Evolutionary conservation across 2,888 invertebrate genomes (phyloP).

Genomic region (Phyto melanocephala): DNA sequence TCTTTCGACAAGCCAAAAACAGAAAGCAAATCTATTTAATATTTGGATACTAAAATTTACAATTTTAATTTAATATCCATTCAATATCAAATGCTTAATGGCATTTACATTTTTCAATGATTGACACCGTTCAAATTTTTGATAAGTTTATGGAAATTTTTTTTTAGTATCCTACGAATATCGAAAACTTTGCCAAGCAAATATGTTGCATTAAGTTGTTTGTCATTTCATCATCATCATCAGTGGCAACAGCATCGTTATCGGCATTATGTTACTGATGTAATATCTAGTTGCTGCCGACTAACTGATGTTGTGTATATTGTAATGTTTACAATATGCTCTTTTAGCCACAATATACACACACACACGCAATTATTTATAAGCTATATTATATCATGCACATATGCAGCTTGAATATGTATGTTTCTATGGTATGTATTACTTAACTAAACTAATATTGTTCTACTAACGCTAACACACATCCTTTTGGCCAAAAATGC

Average conservation of each 20-base stretch:
- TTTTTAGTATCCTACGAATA: neutral
- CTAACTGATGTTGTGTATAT: neutral
- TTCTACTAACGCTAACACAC: neutral
- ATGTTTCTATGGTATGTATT: neutral
- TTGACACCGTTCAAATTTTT: conserved; percentile 15
- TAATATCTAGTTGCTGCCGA: conserved; percentile 4
- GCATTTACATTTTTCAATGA: conserved; percentile 13
- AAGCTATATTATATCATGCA: no score
- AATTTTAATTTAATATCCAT: neutral
- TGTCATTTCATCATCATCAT: neutral
- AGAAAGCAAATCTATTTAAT: no score
- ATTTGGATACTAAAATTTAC: no score
- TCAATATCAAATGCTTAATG: neutral
- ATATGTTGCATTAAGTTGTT: neutral
- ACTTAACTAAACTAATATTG: conserved; percentile 35
- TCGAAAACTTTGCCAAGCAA: neutral
- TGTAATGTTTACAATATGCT: conserved; percentile 23
- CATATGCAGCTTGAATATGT: neutral
- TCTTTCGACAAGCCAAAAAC: no score
- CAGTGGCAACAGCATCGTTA: neutral
- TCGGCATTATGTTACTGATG: neutral
- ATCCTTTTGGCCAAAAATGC: conserved; percentile 18
- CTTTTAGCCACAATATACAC: no score
- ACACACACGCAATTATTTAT: neutral
- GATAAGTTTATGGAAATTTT: conserved; percentile 41